These are phyloP conservation scores for Urocynchramus pylzowi DNA, from an alignment of 2,113 vertebrate genomes.

Conservation along the genomic window DNA sequence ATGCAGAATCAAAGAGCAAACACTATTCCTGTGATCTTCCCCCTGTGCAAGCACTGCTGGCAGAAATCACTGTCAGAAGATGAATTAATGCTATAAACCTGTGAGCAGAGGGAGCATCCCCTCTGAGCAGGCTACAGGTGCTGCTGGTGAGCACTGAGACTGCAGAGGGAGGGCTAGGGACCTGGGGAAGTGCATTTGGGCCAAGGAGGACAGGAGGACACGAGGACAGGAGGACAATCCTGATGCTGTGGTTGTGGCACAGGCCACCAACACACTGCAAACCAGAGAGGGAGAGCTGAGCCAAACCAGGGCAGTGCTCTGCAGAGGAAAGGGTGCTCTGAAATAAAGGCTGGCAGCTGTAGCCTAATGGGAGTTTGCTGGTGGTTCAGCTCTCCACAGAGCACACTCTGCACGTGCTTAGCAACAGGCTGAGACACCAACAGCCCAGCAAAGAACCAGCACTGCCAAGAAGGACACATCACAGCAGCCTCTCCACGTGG, in stretches of 20 bases:
- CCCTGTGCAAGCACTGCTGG: neutral
- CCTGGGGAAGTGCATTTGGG: neutral
- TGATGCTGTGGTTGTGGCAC: rapidly evolving
- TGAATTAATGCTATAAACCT: neutral
- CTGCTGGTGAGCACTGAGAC: neutral
- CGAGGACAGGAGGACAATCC: neutral
- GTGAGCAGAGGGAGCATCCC: neutral
- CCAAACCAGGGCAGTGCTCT: neutral
- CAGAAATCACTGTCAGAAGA: neutral
- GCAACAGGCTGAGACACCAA: neutral
- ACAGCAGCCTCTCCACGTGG: neutral
- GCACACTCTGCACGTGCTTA: neutral
- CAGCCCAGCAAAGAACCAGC: neutral
- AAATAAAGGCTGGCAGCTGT: neutral
- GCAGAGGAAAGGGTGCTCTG: neutral
- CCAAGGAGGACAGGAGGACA: neutral
- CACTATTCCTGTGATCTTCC: neutral
- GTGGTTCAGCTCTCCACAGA: neutral
- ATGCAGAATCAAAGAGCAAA: neutral
- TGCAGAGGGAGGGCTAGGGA: neutral
- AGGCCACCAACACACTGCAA: rapidly evolving
- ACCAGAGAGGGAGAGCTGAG: neutral
- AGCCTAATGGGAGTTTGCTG: neutral
- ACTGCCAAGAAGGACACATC: neutral
- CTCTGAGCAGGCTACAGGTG: neutral